Base-by-base conservation (phyloP, 2,113 vertebrate species). In the Nothocercus nigrocapillus region DNA sequence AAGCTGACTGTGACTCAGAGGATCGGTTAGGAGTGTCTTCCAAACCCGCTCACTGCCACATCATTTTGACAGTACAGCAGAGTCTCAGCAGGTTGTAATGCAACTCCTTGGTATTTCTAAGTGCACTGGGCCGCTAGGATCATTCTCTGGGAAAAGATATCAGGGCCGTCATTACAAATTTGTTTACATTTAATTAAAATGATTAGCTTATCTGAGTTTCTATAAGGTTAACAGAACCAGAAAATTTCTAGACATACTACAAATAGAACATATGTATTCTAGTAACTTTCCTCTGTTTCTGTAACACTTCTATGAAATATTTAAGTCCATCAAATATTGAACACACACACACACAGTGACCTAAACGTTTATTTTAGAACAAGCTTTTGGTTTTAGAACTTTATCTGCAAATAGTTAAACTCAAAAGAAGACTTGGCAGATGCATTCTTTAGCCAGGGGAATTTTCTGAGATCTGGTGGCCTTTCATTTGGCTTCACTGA, bases 41-140 rank as follows among this genome's bases (percentile, higher is more conserved):
- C 90, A 90, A 97, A 89, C 73, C 78, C 0, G 4, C 45, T 94
- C 74, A 27, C 77, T 94, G 93, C 83, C 78, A 96, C 95, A 97
- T 96, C 90, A 80, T 94, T 97, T 96, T 96, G 94, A 95, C 95
- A 97, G 94, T 95, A 96, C 95, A 96, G 69, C 92, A 92, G 62
- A 38, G 77, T 92, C 90, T 93, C 95, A 97, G 94, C 94, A 96
- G 95, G 94, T 94, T 96, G 95, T 95, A 96, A 95, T 96, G 94
- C 95, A 97, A 93, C 93, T 94, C 94, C 92, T 92, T 82, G 78
- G 70, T 93, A 96, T 96, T 93, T 97, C 74, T 96, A 96, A 96
- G 94, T 96, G 96, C 95, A 91, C 89, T 97, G 96, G 93, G 94
- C 95, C 94, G 90, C 86, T 44, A 95, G 89, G 77, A 94, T 95